Evolutionary conservation across 1,140 invertebrate genomes (phyloP).

Genomic region (Papilio xuthus): DNA sequence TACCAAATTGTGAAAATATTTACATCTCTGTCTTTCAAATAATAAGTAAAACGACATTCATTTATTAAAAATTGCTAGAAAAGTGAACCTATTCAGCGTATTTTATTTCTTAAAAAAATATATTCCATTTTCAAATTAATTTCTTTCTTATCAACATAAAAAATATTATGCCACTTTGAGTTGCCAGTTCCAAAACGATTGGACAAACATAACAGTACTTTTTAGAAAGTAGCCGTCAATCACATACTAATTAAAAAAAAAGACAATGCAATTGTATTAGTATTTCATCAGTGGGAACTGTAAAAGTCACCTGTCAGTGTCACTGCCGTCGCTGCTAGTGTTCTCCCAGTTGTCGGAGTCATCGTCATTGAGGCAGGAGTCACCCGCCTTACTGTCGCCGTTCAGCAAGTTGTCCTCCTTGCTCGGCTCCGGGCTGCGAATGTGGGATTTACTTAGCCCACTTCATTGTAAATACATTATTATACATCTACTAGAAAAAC

Average conservation of each 20-base stretch:
- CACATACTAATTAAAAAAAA: too few relatives aligned
- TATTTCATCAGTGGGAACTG: neutral
- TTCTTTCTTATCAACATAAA: too few relatives aligned
- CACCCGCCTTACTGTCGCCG: constrained; percentile 65
- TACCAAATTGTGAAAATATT: neutral
- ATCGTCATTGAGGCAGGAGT: constrained; percentile 61
- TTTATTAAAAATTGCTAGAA: too few relatives aligned
- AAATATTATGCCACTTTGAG: too few relatives aligned
- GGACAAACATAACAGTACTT: too few relatives aligned
- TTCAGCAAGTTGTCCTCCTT: constrained; percentile 68
- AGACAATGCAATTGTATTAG: neutral
- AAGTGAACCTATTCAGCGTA: too few relatives aligned
- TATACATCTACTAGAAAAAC: neutral
- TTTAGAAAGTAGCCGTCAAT: too few relatives aligned
- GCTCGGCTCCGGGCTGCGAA: constrained; percentile 68
- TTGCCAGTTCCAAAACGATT: too few relatives aligned
- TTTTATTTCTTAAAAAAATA: neutral
- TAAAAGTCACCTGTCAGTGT: constrained; percentile 73
- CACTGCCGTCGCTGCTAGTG: constrained; percentile 78
- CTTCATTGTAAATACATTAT: constrained; percentile 22
- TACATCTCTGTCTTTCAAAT: neutral
- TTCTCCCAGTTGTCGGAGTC: constrained; percentile 81
- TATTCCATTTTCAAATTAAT: too few relatives aligned
- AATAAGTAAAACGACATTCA: neutral
- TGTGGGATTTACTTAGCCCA: constrained; percentile 45